These are phyloP conservation scores for Arothron firmamentum DNA, from an alignment of 2,113 vertebrate species.

Conservation along the genomic window DNA sequence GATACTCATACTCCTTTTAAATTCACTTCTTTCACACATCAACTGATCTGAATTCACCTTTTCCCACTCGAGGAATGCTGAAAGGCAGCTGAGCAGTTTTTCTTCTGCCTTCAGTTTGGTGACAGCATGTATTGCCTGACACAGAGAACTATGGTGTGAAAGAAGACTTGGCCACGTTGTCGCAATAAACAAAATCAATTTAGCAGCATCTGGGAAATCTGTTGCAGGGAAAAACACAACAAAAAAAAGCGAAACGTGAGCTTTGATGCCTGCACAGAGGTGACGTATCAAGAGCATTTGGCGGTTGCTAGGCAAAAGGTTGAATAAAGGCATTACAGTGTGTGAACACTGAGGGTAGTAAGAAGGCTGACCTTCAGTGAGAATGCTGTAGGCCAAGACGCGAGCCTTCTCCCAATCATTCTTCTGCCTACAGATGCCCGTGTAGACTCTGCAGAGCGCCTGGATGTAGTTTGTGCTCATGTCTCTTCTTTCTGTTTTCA, in stretches of 20 bases:
- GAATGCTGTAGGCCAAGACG: slow-evolving; percentile 84
- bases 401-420: slow-evolving; percentile 83
- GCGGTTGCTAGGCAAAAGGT: neutral
- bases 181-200: slow-evolving; percentile 84
- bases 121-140: slow-evolving; percentile 83
- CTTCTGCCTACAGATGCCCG: slow-evolving; percentile 83
- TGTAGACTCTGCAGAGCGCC: slow-evolving; percentile 87
- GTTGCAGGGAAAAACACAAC: slow-evolving; percentile 15
- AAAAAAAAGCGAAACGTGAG: neutral
- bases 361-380: slow-evolving; percentile 82
- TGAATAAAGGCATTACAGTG: neutral
- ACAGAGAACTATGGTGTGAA: slow-evolving; percentile 71
- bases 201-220: slow-evolving; percentile 86
- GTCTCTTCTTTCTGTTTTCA: slow-evolving; percentile 75
- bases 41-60: slow-evolving; percentile 72
- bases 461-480: slow-evolving; percentile 71
- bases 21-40: neutral
- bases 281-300: neutral
- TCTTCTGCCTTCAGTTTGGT: slow-evolving; percentile 76
- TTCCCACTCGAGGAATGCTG: slow-evolving; percentile 83
- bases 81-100: slow-evolving; percentile 75
- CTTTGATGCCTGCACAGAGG: neutral
- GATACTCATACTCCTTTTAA: neutral
- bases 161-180: slow-evolving; percentile 86
- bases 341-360: neutral